A percentile compares a stretch with the other conserved stretches of the same genome.
Evolutionary conservation across 2,888 invertebrate genomes (phyloP).

Genomic region (Alsophila aescularia): DNA sequence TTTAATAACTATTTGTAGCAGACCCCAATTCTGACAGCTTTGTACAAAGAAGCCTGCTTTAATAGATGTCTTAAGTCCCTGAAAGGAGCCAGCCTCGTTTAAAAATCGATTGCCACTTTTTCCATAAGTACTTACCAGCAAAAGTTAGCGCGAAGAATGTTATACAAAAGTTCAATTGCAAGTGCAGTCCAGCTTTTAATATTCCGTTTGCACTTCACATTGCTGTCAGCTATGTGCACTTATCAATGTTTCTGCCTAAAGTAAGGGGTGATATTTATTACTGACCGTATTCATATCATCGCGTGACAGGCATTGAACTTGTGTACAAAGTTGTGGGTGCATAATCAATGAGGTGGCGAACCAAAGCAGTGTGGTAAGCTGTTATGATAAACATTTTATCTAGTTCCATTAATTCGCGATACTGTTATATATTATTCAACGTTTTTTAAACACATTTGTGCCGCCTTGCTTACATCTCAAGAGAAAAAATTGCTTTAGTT

Average conservation of each 20-base stretch:
- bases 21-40: slow-evolving; percentile 66
- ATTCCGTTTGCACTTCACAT: slow-evolving; percentile 2
- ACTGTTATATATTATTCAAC: neutral
- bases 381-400: neutral
- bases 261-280: slow-evolving; percentile 23
- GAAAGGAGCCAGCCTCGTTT: slow-evolving; percentile 61
- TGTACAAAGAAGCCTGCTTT: slow-evolving; percentile 71
- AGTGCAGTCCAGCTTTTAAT: slow-evolving; percentile 22
- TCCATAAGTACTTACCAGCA: slow-evolving; percentile 9
- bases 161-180: slow-evolving; percentile 71
- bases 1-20: slow-evolving; percentile 31
- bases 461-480: no score
- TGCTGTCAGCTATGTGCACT: neutral
- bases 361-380: slow-evolving; percentile 33
- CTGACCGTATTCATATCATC: slow-evolving; percentile 8
- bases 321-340: slow-evolving; percentile 75
- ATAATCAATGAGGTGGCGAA: slow-evolving; percentile 45
- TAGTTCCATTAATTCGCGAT: slow-evolving; percentile 1
- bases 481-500: slow-evolving; percentile 36
- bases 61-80: slow-evolving; percentile 42
- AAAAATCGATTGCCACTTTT: slow-evolving; percentile 62
- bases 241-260: neutral
- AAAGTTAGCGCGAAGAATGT: slow-evolving; percentile 36
- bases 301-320: slow-evolving; percentile 67
- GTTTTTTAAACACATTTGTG: no score